Conservation (phyloP, 2,888 invertebrate species). For the Dilophus febrilis region DNA sequence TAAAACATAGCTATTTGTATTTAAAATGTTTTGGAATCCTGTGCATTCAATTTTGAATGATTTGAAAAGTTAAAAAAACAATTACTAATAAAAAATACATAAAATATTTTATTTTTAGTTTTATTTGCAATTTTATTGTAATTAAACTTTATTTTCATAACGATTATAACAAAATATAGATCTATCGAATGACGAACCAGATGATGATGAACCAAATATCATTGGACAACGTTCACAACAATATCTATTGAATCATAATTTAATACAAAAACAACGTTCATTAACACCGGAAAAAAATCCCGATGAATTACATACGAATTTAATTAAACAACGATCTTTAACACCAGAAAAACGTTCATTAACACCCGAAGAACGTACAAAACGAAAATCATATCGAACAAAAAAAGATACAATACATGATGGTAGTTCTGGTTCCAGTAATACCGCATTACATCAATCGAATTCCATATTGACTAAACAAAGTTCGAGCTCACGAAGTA, state of each 20-base stretch:
- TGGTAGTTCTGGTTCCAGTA: constrained; percentile 6
- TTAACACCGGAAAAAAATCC: constrained; percentile 24
- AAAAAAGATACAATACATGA: constrained; percentile 10
- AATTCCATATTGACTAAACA: constrained; percentile 15
- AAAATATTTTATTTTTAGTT: too few relatives aligned
- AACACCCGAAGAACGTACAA: constrained; percentile 25
- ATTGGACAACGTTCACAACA: not conserved
- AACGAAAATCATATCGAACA: not conserved
- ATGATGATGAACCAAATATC: constrained; percentile 28
- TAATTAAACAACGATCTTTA: constrained; percentile 26
- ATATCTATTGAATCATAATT: not conserved
- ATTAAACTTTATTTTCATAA: too few relatives aligned
- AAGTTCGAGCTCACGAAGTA: constrained; percentile 26
- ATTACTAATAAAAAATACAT: too few relatives aligned
- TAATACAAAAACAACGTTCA: constrained; percentile 21
- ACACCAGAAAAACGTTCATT: constrained; percentile 27
- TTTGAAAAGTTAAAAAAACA: too few relatives aligned
- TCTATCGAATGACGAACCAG: constrained; percentile 37
- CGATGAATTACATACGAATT: constrained; percentile 18
- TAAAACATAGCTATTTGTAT: too few relatives aligned
- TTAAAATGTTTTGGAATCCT: too few relatives aligned
- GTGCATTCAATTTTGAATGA: too few relatives aligned
- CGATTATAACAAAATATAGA: too few relatives aligned
- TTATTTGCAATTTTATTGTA: too few relatives aligned
- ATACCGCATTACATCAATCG: constrained; percentile 3